phyloP scores from a whole-genome alignment of 2,113 vertebrate genomes.

The Eretmochelys imbricata region DNA sequence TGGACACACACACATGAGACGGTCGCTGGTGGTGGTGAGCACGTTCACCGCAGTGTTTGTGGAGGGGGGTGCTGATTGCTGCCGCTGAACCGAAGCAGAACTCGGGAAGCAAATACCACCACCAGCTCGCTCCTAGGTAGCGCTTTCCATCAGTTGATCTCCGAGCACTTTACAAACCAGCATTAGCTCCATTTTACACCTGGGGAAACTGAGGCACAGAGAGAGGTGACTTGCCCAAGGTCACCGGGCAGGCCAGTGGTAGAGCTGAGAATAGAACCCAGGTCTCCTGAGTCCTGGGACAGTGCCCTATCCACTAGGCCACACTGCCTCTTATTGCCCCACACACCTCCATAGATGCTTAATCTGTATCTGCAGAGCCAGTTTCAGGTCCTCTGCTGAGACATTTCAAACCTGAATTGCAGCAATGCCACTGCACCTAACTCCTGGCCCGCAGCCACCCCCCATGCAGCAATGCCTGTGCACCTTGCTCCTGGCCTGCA shows the following conservation, averaged over 20 bases:
- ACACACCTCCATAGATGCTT: not conserved
- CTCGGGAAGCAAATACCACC: not conserved
- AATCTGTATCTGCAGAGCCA: not conserved
- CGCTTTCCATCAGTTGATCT: not conserved
- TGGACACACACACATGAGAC: not conserved
- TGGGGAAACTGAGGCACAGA: not conserved
- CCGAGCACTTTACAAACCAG: not conserved
- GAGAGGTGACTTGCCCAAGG: not conserved
- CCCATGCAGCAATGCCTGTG: too few species aligned
- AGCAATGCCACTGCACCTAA: not conserved
- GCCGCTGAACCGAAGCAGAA: not conserved
- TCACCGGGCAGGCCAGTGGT: not conserved
- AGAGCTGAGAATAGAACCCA: not conserved
- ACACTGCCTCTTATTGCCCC: not conserved
- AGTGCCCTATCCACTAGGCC: not conserved
- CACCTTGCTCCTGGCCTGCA: too few species aligned
- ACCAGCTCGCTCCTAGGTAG: not conserved
- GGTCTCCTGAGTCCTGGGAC: not conserved
- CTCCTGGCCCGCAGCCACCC: too few species aligned
- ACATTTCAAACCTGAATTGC: rapidly evolving
- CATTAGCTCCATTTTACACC: not conserved
- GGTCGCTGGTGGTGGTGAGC: not conserved
- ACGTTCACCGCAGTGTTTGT: not conserved
- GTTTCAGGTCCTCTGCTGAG: not conserved
- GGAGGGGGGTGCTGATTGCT: not conserved